Evolutionary conservation across 2,888 invertebrate genomes (phyloP), one percentile per base, ranked within the genome.

Genomic region (Sialis fuliginosa): DNA sequence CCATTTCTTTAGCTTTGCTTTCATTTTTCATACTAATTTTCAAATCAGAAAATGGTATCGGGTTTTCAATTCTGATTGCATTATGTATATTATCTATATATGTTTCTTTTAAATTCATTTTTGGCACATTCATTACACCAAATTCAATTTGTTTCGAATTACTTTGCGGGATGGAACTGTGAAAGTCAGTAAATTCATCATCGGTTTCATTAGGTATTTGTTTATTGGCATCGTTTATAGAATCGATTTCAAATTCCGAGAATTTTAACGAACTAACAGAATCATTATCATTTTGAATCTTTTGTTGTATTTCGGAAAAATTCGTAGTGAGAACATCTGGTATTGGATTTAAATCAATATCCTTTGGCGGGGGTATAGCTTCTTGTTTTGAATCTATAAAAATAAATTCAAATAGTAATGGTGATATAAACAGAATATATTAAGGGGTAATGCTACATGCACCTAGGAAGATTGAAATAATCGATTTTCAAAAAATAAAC

Each of bases 151-250:
- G 22, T 22, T 22, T 22, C 22, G 22, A 22, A 22, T 22, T 22
- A 22, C 4, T 22, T 22, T 22, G 22, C 22, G 22, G 22, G 22
- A 22, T 22, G 22, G 22, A 22, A 22, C 22, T 63, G 55, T 69
- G 67, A 56, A 70, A 69, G 44, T 69, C 67, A 45, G 66, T 63
- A 53, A 72, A 71, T 49, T 71, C 69, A 52, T 68, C 68, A 48
- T 69, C 66, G 4, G 32, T 13, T 35, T 49, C 47, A 22, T 22
- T 22, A 22, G 42, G 3, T 45, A 34, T 41, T 7, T 44, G 31
- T 48, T 46, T 40, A 37, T 39, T 46, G 7, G 48, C 47, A 7
- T 47, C 46, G 30, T 45, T 32, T 8, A 40, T 33, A 41, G 45
- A 30, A 34, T 30, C 47, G 8, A 39, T 50, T 5, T 50, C 48